Percentiles rank a stretch among this genome's conserved stretches.
Evolutionary conservation across 2,113 vertebrate genomes (phyloP).

Genomic region (Notothenia coriiceps): DNA sequence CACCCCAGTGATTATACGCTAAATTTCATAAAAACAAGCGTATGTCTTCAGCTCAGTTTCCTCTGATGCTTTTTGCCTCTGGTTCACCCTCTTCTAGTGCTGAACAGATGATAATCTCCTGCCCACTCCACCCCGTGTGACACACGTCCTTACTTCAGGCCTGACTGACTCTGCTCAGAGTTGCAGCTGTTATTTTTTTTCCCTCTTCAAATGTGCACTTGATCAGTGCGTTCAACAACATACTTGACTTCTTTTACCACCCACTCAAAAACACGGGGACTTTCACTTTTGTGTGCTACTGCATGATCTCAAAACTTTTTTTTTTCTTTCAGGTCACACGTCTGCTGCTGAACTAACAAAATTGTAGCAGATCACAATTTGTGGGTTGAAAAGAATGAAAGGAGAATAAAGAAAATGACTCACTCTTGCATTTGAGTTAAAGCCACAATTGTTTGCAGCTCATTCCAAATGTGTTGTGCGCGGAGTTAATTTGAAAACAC

Average conservation of each 20-base stretch:
- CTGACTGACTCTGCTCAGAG: conserved; percentile 59
- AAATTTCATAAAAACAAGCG: conserved; percentile 5
- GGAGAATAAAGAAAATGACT: conserved; percentile 38
- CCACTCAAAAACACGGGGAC: conserved; percentile 48
- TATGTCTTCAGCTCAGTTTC: conserved; percentile 35
- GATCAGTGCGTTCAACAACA: conserved; percentile 35
- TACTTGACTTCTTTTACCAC: conserved; percentile 52
- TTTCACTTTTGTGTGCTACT: conserved; percentile 55
- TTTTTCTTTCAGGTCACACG: conserved; percentile 45
- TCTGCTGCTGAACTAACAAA: conserved; percentile 52
- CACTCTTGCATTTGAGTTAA: conserved; percentile 25
- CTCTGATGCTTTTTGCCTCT: conserved; percentile 39
- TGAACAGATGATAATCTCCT: conserved; percentile 60
- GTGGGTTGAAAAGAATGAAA: conserved; percentile 26
- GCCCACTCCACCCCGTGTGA: conserved; percentile 57
- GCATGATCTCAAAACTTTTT: conserved; percentile 39
- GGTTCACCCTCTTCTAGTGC: conserved; percentile 27
- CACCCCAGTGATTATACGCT: background rate
- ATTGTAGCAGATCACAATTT: conserved; percentile 42
- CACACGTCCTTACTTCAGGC: conserved; percentile 65
- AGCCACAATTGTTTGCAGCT: conserved; percentile 48
- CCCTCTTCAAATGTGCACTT: conserved; percentile 13
- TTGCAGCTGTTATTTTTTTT: conserved; percentile 43
- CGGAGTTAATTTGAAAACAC: conserved; percentile 61
- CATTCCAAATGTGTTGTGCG: conserved; percentile 46